These are phyloP conservation scores for Archilochus colubris DNA, from an alignment of 2,113 vertebrate genomes.

Conservation along the genomic window DNA sequence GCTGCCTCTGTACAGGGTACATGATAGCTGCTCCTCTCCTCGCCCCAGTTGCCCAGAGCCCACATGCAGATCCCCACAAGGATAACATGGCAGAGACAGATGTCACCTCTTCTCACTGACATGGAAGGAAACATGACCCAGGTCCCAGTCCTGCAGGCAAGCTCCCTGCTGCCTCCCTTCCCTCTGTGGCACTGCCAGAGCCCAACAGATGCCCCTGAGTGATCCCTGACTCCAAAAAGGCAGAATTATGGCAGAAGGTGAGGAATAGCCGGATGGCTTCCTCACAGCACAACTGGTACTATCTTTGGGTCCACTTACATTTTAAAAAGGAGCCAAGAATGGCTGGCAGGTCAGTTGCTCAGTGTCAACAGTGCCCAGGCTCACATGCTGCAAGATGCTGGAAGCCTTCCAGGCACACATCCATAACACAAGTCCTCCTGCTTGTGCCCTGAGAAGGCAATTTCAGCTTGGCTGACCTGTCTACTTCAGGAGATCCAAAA, in stretches of 20 bases:
- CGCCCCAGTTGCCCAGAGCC: neutral
- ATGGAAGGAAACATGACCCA: neutral
- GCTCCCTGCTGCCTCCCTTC: neutral
- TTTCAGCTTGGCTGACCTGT: neutral
- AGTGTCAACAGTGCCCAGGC: neutral
- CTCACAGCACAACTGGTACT: neutral
- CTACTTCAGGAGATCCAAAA: neutral
- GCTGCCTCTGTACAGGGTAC: neutral
- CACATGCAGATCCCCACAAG: neutral
- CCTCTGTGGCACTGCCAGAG: neutral
- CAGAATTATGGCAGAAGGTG: neutral
- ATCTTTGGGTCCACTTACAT: accelerated
- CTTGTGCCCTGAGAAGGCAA: neutral
- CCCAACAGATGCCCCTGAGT: neutral
- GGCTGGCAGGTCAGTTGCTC: neutral
- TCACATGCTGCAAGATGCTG: neutral
- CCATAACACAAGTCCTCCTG: neutral
- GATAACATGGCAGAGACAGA: neutral
- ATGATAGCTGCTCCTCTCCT: neutral
- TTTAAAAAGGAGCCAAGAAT: neutral
- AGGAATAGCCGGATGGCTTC: neutral
- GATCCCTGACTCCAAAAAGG: neutral
- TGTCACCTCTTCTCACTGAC: neutral
- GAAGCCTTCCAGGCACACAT: neutral
- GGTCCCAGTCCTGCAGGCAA: neutral